Evolutionary conservation across 1,140 invertebrate species (phyloP).

Genomic region (Paralvinella palmiformis): DNA sequence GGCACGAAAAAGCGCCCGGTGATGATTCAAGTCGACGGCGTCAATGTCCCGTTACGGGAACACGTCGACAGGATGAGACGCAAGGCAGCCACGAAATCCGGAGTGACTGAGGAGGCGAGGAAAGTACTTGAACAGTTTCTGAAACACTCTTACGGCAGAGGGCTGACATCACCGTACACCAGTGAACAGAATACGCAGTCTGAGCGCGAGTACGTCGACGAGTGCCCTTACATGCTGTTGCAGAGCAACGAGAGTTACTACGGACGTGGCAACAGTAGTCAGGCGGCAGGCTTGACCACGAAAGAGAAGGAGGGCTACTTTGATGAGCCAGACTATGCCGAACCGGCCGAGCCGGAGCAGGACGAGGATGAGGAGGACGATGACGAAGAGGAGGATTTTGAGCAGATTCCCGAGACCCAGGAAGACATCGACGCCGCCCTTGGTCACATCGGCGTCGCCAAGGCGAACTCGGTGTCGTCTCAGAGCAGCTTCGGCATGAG

Average conservation of each 20-base stretch:
- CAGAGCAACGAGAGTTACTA: background rate
- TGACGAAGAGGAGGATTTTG: background rate
- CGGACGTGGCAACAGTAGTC: too few species aligned
- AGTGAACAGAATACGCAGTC: background rate
- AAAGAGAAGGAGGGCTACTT: background rate
- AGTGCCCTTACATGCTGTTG: background rate
- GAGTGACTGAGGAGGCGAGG: conserved; percentile 14
- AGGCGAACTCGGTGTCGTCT: background rate
- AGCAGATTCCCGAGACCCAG: background rate
- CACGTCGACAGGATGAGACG: background rate
- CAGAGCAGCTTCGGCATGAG: conserved; percentile 7
- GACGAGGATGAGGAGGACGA: background rate
- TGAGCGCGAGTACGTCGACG: background rate
- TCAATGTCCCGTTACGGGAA: background rate
- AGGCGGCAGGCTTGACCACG: background rate
- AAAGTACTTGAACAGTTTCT: conserved; percentile 16
- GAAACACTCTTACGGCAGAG: background rate
- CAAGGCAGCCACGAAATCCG: background rate
- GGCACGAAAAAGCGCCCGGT: background rate
- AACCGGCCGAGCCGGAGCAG: background rate
- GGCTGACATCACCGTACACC: background rate
- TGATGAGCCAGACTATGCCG: too few species aligned
- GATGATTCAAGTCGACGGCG: too few species aligned
- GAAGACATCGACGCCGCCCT: background rate
- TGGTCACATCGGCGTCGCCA: background rate